Base-by-base conservation (phyloP, 53 echinoderm and acorn worm genomes). In the Holothuria scabra region DNA sequence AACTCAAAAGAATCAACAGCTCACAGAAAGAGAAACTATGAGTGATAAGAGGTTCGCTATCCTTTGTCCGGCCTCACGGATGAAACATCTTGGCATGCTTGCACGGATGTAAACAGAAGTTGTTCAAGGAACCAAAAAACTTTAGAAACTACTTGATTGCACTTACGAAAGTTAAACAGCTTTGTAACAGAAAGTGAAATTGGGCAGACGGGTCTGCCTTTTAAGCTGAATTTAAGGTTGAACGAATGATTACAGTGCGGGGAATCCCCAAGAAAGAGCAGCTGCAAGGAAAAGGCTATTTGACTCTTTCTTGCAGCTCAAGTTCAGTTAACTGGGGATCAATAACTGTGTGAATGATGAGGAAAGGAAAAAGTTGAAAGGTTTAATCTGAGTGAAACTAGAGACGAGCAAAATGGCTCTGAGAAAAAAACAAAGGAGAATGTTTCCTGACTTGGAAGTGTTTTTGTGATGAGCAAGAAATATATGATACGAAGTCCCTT, bases 91-190 rank as follows among this genome's bases (percentile, higher is more conserved):
- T 72, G 72, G 72, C 46, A 25, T 72, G 44, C 48, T 44, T 25
- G 46, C 25, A 49, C 46, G 20, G 23, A 46, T 46, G 72, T 72
- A 72, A 72, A 72, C 72, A 72, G 46, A 72, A 72, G 46, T 72
- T 48, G 24, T 41, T 72, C 44, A 72, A 72, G 72, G 72, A 72
- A 72, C 46, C 44, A 23, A 72, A 72, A 49, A 72, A 46, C 65
- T 72, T 72, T 72, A 72, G 72, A 72, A 72, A 72, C 72, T 72
- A 72, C 72, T 72, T 72, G 72, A 72, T 72, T 72, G 72, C 72
- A 72, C 72, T 72, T 72, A 46, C 37, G 72, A 72, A 72, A 72
- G 46, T 72, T 72, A 72, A 72, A 72, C 72, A 72, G 37, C 72
- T 72, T 72, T 44, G 46, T 48, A 72, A 72, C 72, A 44, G 72